A percentile compares a stretch with the other conserved stretches of the same genome.
phyloP scores from a whole-genome alignment of 2,888 invertebrate species.

The Dysmachus trigonus region DNA sequence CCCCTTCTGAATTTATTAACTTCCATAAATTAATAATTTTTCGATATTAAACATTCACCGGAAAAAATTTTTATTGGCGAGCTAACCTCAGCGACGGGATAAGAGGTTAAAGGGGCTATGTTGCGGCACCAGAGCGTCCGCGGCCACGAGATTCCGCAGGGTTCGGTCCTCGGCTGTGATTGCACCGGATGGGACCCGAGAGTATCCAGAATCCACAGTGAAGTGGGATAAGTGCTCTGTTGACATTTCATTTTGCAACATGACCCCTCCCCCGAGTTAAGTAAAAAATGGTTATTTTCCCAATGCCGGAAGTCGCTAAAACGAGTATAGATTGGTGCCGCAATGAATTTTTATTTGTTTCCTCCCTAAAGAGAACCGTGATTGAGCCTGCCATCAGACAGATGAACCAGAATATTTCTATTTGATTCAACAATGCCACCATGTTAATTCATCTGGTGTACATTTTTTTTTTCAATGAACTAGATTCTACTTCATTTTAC shows the following conservation, averaged over 20 bases:
- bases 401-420: too few relatives aligned
- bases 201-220: not conserved
- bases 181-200: not conserved
- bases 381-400: not conserved
- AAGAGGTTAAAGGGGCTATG: not conserved
- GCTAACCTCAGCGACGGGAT: not conserved
- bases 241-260: not conserved
- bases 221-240: not conserved
- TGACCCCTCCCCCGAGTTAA: not conserved
- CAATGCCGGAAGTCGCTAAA: not conserved
- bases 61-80: not conserved
- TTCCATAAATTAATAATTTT: constrained; percentile 40
- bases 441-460: too few relatives aligned
- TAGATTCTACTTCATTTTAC: too few relatives aligned
- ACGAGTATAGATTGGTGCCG: not conserved
- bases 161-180: not conserved
- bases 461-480: too few relatives aligned
- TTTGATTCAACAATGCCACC: too few relatives aligned
- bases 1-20: constrained; percentile 32
- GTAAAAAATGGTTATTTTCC: not conserved
- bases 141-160: not conserved
- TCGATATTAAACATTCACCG: constrained; percentile 13
- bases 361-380: not conserved
- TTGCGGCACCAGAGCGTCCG: not conserved
- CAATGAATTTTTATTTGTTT: not conserved